Conservation (phyloP, 2,888 invertebrate genomes). For the Mimachlamys varia region DNA sequence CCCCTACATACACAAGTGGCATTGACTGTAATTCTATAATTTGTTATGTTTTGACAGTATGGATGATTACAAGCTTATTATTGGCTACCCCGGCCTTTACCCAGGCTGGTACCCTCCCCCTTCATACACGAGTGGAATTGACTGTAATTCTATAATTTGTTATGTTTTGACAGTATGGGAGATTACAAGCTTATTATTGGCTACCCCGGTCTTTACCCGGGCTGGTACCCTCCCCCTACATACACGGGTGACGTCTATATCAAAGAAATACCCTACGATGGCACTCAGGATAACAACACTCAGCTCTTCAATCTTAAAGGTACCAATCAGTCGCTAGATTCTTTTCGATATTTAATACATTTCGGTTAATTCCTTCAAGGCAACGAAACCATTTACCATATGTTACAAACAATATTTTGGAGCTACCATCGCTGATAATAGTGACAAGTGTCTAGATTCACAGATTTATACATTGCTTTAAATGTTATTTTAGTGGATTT, state of each 20-base stretch:
- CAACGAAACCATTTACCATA: too few species aligned
- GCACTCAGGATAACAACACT: neutral
- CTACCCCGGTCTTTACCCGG: conserved; percentile 72
- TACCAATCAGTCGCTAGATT: neutral
- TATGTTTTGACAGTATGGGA: conserved; percentile 64
- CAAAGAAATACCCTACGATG: neutral
- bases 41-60: conserved; percentile 59
- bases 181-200: conserved; percentile 81
- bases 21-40: too few species aligned
- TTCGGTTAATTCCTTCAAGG: neutral
- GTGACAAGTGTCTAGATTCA: too few species aligned
- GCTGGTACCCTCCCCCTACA: conserved; percentile 68
- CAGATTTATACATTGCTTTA: too few species aligned
- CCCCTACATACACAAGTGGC: conserved; percentile 48
- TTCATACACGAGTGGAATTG: conserved; percentile 36
- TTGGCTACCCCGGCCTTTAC: conserved; percentile 77
- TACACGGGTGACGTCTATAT: conserved; percentile 29
- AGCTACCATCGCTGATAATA: too few species aligned
- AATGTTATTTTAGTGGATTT: too few species aligned
- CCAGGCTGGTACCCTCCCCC: conserved; percentile 72
- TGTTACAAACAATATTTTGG: too few species aligned
- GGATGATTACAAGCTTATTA: conserved; percentile 81
- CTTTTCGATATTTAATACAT: neutral
- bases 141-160: too few species aligned
- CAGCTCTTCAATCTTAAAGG: conserved; percentile 45